A percentile compares a stretch with the other conserved stretches of the same genome.
These are phyloP conservation scores for Athrips mouffetella DNA, from an alignment of 2,888 invertebrate species.

Conservation along the genomic window DNA sequence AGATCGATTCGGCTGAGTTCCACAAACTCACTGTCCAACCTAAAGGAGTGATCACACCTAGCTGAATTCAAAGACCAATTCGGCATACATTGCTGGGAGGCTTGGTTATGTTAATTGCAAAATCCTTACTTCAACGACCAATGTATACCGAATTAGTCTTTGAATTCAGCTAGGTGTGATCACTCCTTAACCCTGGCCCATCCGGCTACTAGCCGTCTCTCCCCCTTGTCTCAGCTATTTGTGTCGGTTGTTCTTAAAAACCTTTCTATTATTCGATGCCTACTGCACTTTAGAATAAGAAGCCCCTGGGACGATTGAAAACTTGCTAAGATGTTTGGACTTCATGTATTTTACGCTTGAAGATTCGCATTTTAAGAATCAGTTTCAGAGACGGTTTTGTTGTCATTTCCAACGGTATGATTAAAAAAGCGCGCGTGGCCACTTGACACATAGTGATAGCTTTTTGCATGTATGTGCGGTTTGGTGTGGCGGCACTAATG, in stretches of 20 bases:
- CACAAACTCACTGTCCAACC: slow-evolving; percentile 9
- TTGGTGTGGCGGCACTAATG: slow-evolving; percentile 68
- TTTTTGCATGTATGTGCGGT: slow-evolving; percentile 57
- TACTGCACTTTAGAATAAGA: neutral
- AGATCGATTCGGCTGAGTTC: slow-evolving; percentile 51
- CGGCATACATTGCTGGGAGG: too few relatives aligned
- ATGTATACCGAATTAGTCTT: too few relatives aligned
- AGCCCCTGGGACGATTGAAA: slow-evolving; percentile 10
- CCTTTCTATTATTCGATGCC: slow-evolving; percentile 15
- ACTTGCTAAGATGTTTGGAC: too few relatives aligned
- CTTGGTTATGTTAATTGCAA: too few relatives aligned
- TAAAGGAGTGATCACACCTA: too few relatives aligned
- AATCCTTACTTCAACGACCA: too few relatives aligned
- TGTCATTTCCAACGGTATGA: slow-evolving; percentile 37
- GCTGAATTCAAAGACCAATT: too few relatives aligned
- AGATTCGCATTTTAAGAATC: too few relatives aligned
- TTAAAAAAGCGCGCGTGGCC: slow-evolving; percentile 64
- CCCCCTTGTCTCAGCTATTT: slow-evolving; percentile 16
- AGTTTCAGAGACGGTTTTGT: too few relatives aligned
- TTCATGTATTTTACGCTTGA: too few relatives aligned
- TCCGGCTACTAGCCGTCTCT: slow-evolving; percentile 11
- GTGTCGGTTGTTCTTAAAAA: slow-evolving; percentile 12
- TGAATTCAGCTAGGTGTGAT: too few relatives aligned
- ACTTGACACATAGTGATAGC: slow-evolving; percentile 70
- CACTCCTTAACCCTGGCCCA: slow-evolving; percentile 12